Evolutionary conservation across 2,113 vertebrate species (phyloP).

Genomic region (Lates calcarifer): DNA sequence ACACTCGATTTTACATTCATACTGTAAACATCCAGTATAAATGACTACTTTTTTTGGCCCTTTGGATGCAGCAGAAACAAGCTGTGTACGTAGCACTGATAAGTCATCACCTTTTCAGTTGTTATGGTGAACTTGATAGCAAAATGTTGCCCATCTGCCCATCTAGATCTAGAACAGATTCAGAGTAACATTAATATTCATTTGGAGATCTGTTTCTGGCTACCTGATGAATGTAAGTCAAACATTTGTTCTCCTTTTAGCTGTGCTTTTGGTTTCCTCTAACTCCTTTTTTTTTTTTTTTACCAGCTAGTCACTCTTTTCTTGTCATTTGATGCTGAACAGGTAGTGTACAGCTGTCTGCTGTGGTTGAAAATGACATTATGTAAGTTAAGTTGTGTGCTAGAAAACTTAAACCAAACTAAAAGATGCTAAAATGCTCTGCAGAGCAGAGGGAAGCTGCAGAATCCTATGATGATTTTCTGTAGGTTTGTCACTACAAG

Average conservation of each 20-base stretch:
- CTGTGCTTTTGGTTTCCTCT: not conserved
- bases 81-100: too few species aligned
- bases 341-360: not conserved
- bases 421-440: too few species aligned
- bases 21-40: not conserved
- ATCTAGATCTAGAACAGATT: not conserved
- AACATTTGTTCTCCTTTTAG: too few species aligned
- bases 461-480: not conserved
- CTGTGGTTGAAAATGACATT: too few species aligned
- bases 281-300: too few species aligned
- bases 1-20: not conserved
- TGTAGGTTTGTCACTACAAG: not conserved
- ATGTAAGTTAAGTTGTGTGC: too few species aligned
- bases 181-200: not conserved
- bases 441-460: not conserved
- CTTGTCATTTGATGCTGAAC: not conserved
- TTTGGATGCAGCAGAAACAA: not conserved
- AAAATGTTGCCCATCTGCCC: too few species aligned
- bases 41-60: not conserved
- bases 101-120: too few species aligned
- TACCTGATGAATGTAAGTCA: not conserved
- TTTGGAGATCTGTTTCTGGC: not conserved
- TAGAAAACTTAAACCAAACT: too few species aligned
- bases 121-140: too few species aligned
- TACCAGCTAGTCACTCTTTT: not conserved